Base-by-base conservation (phyloP, 1,140 invertebrate genomes). In the Bombus superbus region DNA sequence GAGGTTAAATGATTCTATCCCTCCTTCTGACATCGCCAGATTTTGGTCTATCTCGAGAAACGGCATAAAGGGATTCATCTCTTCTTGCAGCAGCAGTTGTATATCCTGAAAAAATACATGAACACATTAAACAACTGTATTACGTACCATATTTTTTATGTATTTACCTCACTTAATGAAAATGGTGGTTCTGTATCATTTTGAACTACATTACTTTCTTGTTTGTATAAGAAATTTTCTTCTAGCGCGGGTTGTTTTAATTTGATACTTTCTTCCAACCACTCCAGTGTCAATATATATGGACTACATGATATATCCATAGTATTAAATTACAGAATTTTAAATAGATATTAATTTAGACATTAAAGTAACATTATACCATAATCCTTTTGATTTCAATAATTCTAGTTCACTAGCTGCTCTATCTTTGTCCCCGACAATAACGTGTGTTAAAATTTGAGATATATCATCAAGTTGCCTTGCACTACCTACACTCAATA, bases 401-500 rank as follows among this genome's bases (percentile, higher is more conserved):
- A 92, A 28, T 91, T 95, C 95, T 6, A 96, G 88, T 89, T 96
- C 96, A 32, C 90, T 86, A 32, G 91, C 88, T 8, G 95, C 94
- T 93, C 92, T 95, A 47, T 18, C 77, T 62, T 95, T 77, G 88
- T 97, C 96, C 3, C 97, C 97, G 38, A 98, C 95, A 42, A 98
- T 96, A 53, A 98, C 96, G 94, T 99, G 98, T 0, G 98, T 98
- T 9, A 99, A 96, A 87, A 97, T 96, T 76, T 97, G 97, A 87
- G 96, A 97, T 76, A 98, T 95, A 74, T 96, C 96, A 91, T 97
- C 97, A 85, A 98, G 97, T 86, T 98, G 96, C 22, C 97, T 97
- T 47, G 97, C 98, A 64, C 98, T 97, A 40, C 97, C 97, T 28
- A 96, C 96, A 89, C 98, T 98, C 9, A 99, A 95, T 35, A 98